These are phyloP conservation scores for Avahi laniger DNA, from an alignment of 2,797 vertebrate genomes.

Conservation along the genomic window DNA sequence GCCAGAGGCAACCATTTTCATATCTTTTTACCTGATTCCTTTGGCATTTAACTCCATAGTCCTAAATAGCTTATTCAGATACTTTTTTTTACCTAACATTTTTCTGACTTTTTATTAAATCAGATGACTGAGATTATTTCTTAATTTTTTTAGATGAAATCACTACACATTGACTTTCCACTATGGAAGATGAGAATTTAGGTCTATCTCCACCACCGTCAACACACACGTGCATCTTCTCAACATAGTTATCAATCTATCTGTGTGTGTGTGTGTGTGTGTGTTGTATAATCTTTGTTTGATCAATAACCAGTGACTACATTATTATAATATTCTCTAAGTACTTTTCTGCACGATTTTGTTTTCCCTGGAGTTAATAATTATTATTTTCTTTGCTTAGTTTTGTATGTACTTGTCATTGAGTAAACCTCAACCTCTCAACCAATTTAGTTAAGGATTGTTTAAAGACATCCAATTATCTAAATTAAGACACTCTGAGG, in stretches of 20 bases:
- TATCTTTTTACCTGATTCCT: background rate
- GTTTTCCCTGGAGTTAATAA: background rate
- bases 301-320: background rate
- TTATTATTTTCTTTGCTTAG: background rate
- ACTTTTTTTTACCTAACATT: background rate
- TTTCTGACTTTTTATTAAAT: background rate
- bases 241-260: background rate
- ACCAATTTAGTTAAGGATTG: background rate
- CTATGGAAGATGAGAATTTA: background rate
- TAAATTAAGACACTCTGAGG: background rate
- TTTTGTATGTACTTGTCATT: background rate
- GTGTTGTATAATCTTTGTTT: background rate
- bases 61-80: background rate
- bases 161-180: background rate
- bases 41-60: background rate
- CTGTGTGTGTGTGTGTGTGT: background rate
- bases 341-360: background rate
- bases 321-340: background rate
- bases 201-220: background rate
- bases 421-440: background rate
- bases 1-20: background rate
- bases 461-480: background rate
- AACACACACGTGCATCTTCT: background rate
- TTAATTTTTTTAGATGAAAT: background rate
- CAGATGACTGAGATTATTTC: background rate